Conservation (phyloP, 2,888 invertebrate species). For the Agrotis segetum region DNA sequence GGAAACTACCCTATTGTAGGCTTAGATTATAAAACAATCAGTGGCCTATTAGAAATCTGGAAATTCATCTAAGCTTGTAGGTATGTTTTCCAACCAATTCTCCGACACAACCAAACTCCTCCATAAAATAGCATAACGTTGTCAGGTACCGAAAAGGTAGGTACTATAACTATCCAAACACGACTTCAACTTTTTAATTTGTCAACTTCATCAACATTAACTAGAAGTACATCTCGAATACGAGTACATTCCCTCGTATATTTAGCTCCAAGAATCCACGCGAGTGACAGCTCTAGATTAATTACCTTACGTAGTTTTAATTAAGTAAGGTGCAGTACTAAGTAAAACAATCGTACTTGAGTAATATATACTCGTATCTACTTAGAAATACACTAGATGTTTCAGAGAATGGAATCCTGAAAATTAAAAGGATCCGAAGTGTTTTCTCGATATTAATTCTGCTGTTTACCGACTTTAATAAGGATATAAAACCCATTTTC, state of each 20-base stretch:
- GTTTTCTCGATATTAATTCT: constrained; percentile 21
- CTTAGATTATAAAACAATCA: too few species aligned
- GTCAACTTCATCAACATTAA: constrained; percentile 33
- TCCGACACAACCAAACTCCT: background rate
- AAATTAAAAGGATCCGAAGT: constrained; percentile 11
- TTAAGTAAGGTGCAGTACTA: constrained; percentile 52
- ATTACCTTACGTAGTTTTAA: constrained; percentile 58
- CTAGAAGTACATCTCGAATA: constrained; percentile 14
- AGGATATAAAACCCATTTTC: constrained; percentile 3
- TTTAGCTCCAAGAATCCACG: constrained; percentile 48
- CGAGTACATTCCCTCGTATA: constrained; percentile 30
- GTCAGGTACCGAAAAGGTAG: background rate
- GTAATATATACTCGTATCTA: constrained; percentile 27
- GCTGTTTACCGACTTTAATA: constrained; percentile 25
- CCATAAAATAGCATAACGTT: background rate
- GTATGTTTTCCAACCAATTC: background rate
- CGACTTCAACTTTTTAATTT: constrained; percentile 42
- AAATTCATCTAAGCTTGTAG: too few species aligned
- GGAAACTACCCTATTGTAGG: too few species aligned
- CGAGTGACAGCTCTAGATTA: constrained; percentile 49
- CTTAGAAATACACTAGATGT: constrained; percentile 13
- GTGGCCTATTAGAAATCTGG: too few species aligned
- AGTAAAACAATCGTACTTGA: constrained; percentile 35
- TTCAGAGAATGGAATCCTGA: constrained; percentile 18
- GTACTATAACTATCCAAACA: background rate